These are phyloP conservation scores for Holcopasites calliopsidis DNA, from an alignment of 1,140 invertebrate genomes.

Conservation along the genomic window DNA sequence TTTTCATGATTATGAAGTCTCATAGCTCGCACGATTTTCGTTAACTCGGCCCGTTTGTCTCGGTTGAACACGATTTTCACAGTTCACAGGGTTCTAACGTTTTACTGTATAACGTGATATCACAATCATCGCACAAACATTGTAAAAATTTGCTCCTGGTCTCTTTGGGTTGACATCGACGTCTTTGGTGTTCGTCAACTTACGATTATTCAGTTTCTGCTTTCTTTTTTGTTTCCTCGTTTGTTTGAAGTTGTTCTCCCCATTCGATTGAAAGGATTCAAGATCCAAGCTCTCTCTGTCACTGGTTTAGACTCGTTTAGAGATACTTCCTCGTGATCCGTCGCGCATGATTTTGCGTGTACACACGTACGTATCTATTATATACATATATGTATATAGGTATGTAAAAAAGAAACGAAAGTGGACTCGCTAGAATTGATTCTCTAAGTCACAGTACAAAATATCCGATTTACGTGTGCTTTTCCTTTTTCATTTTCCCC, in stretches of 20 bases:
- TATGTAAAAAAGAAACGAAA: constrained; percentile 48
- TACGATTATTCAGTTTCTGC: not conserved
- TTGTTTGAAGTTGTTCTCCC: no score
- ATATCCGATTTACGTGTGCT: constrained; percentile 71
- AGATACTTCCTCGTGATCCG: not conserved
- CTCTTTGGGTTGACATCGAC: constrained; percentile 64
- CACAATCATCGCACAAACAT: constrained; percentile 4
- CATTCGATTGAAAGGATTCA: no score
- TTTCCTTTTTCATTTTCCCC: not conserved
- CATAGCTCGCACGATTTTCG: not conserved
- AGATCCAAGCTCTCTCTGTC: not conserved
- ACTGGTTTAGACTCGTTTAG: constrained; percentile 2
- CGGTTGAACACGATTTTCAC: not conserved
- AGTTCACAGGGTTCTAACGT: not conserved
- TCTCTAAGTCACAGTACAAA: constrained; percentile 67
- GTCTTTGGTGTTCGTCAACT: constrained; percentile 64
- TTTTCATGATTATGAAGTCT: not conserved
- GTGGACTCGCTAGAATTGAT: constrained; percentile 54
- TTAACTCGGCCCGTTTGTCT: not conserved
- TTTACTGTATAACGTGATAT: not conserved
- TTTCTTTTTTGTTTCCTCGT: not conserved
- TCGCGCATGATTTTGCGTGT: not conserved
- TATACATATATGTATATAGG: constrained; percentile 22
- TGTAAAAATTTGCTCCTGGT: constrained; percentile 5
- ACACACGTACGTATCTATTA: constrained; percentile 3